These are phyloP conservation scores for Cynodonichthys magdalenae DNA, from an alignment of 2,797 vertebrate species.

Conservation along the genomic window DNA sequence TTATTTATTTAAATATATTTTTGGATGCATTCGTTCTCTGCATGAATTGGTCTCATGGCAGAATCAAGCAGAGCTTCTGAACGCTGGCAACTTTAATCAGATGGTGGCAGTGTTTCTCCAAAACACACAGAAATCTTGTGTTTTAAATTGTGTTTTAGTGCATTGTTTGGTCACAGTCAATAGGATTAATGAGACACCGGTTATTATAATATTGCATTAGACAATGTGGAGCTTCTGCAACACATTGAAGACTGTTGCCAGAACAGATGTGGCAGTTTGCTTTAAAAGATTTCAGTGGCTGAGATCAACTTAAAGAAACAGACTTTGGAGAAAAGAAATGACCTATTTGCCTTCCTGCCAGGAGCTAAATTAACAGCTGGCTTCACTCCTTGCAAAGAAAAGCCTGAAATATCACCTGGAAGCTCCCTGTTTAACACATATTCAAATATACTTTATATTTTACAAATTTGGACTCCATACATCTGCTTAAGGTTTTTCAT, in stretches of 20 bases:
- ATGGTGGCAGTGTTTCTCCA: conserved; percentile 68
- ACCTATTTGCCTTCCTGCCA: conserved; percentile 8
- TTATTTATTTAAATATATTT: conserved; percentile 8
- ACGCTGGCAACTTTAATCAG: conserved; percentile 49
- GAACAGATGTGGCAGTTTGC: conserved; percentile 48
- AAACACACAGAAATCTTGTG: conserved; percentile 42
- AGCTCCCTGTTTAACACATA: neutral
- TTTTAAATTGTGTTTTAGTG: conserved; percentile 47
- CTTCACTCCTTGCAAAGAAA: too few relatives aligned
- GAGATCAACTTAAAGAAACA: conserved; percentile 29
- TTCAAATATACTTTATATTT: too few relatives aligned
- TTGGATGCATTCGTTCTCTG: conserved; percentile 31
- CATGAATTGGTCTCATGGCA: conserved; percentile 43
- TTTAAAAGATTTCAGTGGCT: conserved; percentile 23
- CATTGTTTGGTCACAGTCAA: conserved; percentile 72
- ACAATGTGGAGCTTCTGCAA: conserved; percentile 34
- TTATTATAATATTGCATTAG: conserved; percentile 64
- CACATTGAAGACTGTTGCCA: conserved; percentile 43
- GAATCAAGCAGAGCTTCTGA: conserved; percentile 54
- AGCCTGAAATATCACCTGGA: neutral
- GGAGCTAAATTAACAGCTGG: conserved; percentile 2
- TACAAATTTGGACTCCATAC: too few relatives aligned
- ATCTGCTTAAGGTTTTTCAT: too few relatives aligned
- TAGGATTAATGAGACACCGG: conserved; percentile 38
- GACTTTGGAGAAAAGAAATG: neutral